A percentile compares a stretch with the other conserved stretches of the same genome.
Evolutionary conservation across 1,140 invertebrate genomes (phyloP).

Genomic region (Belonocnema kinseyi): DNA sequence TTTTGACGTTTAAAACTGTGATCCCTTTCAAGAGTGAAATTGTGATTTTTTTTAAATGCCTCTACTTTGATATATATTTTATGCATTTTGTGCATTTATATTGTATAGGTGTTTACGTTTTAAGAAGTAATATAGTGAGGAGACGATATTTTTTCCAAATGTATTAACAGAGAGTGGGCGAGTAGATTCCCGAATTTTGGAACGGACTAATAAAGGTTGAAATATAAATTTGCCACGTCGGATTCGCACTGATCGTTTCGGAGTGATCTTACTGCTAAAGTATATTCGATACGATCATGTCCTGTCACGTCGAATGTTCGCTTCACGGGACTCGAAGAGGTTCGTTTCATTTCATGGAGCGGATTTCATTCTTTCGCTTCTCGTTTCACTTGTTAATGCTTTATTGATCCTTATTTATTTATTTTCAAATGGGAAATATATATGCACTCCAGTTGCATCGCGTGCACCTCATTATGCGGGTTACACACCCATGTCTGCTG

Average conservation of each 20-base stretch:
- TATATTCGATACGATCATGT: conserved; percentile 29
- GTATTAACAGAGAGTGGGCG: conserved; percentile 18
- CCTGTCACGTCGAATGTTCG: conserved; percentile 1
- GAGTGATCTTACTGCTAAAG: conserved; percentile 12
- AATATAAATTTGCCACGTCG: conserved; percentile 23
- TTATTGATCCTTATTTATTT: conserved; percentile 32
- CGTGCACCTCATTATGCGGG: conserved; percentile 16
- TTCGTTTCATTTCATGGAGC: background rate
- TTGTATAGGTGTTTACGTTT: too few relatives aligned
- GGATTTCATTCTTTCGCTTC: conserved; percentile 11
- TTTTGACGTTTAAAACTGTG: too few relatives aligned
- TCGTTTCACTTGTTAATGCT: conserved; percentile 23
- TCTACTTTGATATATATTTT: too few relatives aligned
- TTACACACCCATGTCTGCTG: background rate
- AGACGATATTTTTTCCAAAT: background rate
- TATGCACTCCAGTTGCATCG: conserved; percentile 6
- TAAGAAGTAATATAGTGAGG: too few relatives aligned
- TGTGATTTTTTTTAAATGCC: too few relatives aligned
- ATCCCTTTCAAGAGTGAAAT: too few relatives aligned
- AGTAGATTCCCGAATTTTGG: background rate
- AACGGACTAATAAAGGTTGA: conserved; percentile 20
- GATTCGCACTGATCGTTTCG: background rate
- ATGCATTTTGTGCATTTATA: too few relatives aligned
- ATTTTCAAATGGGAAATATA: conserved; percentile 18
- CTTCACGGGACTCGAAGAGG: conserved; percentile 1